Evolutionary conservation across 1,140 invertebrate genomes (phyloP).

Genomic region (Berghia stephanieae): DNA sequence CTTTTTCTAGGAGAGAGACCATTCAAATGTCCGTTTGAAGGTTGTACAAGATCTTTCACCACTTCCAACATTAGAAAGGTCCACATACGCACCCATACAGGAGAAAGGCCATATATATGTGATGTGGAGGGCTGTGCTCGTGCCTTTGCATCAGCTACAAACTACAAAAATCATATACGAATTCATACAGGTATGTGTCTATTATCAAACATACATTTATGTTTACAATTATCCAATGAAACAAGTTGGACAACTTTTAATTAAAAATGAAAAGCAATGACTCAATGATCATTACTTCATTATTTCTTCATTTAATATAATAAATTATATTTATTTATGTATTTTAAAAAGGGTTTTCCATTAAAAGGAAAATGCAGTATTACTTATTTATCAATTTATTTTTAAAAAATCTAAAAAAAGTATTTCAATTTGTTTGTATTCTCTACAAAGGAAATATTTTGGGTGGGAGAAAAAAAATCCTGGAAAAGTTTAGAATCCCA

Average conservation of each 20-base stretch:
- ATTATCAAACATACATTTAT: no score
- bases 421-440: no score
- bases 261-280: background rate
- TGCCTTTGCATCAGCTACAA: conserved; percentile 76
- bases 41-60: conserved; percentile 77
- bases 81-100: conserved; percentile 68
- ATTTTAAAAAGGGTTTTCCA: no score
- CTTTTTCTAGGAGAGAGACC: conserved; percentile 72
- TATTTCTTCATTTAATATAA: background rate
- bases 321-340: no score
- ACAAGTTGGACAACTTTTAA: background rate
- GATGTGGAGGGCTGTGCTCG: conserved; percentile 64
- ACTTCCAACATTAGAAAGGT: conserved; percentile 81
- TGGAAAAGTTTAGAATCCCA: no score
- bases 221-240: background rate
- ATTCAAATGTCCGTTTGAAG: conserved; percentile 74
- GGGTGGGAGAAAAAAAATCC: no score
- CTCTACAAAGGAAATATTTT: no score
- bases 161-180: conserved; percentile 75
- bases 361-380: no score
- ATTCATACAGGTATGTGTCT: conserved; percentile 67
- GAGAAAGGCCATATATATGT: conserved; percentile 69
- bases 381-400: no score
- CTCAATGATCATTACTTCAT: background rate
- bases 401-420: no score